Evolutionary conservation across 1,140 invertebrate species (phyloP).

Genomic region (Leptinotarsa defecta): DNA sequence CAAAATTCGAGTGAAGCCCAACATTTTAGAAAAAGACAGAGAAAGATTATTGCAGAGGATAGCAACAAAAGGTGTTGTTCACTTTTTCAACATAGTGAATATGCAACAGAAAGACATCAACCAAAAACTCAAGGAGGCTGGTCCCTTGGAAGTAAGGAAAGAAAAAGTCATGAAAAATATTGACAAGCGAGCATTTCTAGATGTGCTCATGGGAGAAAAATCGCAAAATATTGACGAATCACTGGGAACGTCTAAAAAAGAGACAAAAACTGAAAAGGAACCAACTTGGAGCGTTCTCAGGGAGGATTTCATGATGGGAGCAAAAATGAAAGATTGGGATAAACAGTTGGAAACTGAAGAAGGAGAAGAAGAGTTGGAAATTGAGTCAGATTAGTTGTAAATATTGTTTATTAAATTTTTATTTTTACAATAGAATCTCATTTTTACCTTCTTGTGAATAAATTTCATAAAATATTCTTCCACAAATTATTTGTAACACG

Average conservation of each 20-base stretch:
- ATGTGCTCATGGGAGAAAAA: constrained; percentile 78
- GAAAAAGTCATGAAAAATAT: constrained; percentile 82
- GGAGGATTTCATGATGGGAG: constrained; percentile 87
- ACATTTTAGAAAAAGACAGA: constrained; percentile 70
- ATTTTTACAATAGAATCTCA: not conserved
- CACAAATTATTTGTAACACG: too few species aligned
- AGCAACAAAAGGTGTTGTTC: constrained; percentile 88
- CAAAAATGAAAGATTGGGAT: constrained; percentile 90
- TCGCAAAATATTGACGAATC: constrained; percentile 61
- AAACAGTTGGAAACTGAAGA: constrained; percentile 65
- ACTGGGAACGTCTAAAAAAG: constrained; percentile 55
- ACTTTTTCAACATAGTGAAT: constrained; percentile 88
- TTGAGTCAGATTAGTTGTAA: constrained; percentile 38
- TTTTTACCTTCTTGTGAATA: too few species aligned
- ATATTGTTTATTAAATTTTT: constrained; percentile 13
- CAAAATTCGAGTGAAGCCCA: constrained; percentile 74
- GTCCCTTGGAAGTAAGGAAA: constrained; percentile 77
- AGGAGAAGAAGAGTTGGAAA: constrained; percentile 42
- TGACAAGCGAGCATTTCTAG: constrained; percentile 80
- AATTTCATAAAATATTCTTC: too few species aligned
- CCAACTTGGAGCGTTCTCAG: constrained; percentile 63
- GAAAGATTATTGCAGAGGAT: constrained; percentile 80
- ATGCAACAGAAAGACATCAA: constrained; percentile 81
- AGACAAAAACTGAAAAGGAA: constrained; percentile 54
- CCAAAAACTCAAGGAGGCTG: constrained; percentile 72